phyloP scores from a whole-genome alignment of 2,888 invertebrate species.

The Sisyra nigra region DNA sequence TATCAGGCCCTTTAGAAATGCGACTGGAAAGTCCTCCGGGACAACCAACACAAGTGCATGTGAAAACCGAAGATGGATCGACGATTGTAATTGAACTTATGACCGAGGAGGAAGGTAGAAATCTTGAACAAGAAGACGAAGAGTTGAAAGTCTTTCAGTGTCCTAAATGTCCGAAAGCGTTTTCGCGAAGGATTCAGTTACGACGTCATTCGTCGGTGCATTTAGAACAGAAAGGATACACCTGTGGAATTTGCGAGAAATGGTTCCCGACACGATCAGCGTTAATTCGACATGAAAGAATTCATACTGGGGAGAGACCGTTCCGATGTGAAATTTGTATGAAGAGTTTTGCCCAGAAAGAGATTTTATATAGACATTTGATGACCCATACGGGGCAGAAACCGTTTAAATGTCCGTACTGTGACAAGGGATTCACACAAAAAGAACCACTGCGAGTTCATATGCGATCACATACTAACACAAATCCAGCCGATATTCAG shows the following conservation, averaged over 20 bases:
- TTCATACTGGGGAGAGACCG: slow-evolving; percentile 45
- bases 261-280: slow-evolving; percentile 48
- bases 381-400: slow-evolving; percentile 42
- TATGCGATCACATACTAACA: slow-evolving; percentile 37
- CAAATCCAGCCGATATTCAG: slow-evolving; percentile 36
- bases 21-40: slow-evolving; percentile 18
- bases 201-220: slow-evolving; percentile 45
- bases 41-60: slow-evolving; percentile 20
- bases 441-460: slow-evolving; percentile 49
- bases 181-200: slow-evolving; percentile 39
- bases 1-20: slow-evolving; percentile 24
- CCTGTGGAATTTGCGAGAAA: slow-evolving; percentile 44
- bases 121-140: slow-evolving; percentile 19
- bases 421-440: slow-evolving; percentile 55
- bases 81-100: slow-evolving; percentile 29
- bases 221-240: slow-evolving; percentile 37
- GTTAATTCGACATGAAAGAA: slow-evolving; percentile 49
- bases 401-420: slow-evolving; percentile 47
- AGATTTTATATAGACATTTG: slow-evolving; percentile 45
- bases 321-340: slow-evolving; percentile 37
- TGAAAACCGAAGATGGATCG: slow-evolving; percentile 28
- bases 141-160: slow-evolving; percentile 38
- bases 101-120: slow-evolving; percentile 22
- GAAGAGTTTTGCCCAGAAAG: slow-evolving; percentile 55
- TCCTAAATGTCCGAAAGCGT: slow-evolving; percentile 43